phyloP scores from a whole-genome alignment of 2,797 vertebrate genomes.

The Astyanax mexicanus region DNA sequence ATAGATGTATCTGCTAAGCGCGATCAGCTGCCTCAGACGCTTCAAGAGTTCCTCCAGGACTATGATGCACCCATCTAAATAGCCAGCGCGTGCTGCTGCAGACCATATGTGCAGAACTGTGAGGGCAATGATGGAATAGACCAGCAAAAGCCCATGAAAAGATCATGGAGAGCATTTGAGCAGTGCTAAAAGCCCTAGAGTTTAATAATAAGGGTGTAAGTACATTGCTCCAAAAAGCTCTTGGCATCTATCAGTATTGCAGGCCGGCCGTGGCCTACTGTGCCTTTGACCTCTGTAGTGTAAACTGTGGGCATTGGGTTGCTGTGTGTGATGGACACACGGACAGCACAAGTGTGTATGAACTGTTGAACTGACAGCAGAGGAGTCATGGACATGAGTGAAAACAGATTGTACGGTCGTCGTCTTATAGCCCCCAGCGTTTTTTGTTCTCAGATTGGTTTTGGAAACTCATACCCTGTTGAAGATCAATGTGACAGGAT shows the following conservation, averaged over 20 bases:
- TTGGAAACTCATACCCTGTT: constrained; percentile 30
- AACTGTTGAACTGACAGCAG: constrained; percentile 40
- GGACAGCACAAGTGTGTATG: constrained; percentile 49
- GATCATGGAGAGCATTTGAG: constrained; percentile 9
- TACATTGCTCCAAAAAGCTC: constrained; percentile 31
- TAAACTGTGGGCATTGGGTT: constrained; percentile 49
- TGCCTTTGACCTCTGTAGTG: constrained; percentile 57
- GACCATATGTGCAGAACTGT: constrained; percentile 36
- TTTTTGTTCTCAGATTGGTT: constrained; percentile 26
- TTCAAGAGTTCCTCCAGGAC: constrained; percentile 93
- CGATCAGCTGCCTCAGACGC: constrained; percentile 86
- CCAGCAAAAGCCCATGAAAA: constrained; percentile 46
- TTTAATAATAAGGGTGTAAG: constrained; percentile 35
- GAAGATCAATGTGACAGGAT: constrained; percentile 51
- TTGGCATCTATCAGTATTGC: constrained; percentile 54
- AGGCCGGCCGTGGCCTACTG: constrained; percentile 47
- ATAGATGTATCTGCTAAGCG: constrained; percentile 83
- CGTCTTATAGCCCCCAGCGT: not conserved
- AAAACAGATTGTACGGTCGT: constrained; percentile 17
- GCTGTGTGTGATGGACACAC: constrained; percentile 53
- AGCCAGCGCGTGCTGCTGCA: constrained; percentile 23
- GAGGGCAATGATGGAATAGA: constrained; percentile 34
- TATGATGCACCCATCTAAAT: constrained; percentile 94
- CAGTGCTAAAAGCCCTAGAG: constrained; percentile 33
- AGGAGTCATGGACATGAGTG: constrained; percentile 36